phyloP scores from a whole-genome alignment of 2,797 vertebrate genomes.

The Bothrops alternatus region DNA sequence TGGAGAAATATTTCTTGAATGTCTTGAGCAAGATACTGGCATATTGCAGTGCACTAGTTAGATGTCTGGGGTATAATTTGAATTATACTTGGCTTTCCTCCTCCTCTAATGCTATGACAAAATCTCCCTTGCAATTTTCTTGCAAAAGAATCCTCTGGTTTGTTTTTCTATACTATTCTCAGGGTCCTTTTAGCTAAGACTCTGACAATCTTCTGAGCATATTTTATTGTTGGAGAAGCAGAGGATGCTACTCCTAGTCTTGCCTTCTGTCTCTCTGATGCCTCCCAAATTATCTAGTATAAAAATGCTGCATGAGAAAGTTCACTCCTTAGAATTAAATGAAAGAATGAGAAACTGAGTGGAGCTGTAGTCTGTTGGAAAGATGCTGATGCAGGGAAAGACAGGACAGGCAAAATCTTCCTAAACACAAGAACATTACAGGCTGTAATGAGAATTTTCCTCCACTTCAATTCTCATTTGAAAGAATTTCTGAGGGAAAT shows the following conservation, averaged over 20 bases:
- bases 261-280: background rate
- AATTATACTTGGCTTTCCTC: background rate
- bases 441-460: background rate
- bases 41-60: background rate
- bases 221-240: background rate
- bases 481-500: background rate
- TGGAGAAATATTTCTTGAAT: background rate
- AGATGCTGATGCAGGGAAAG: background rate
- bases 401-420: background rate
- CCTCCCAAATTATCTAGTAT: background rate
- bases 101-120: background rate
- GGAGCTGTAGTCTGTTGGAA: background rate
- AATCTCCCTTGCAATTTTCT: background rate
- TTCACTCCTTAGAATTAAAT: background rate
- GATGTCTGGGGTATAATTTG: background rate
- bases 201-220: background rate
- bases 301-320: background rate
- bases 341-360: background rate
- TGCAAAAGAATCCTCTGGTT: background rate
- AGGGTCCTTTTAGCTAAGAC: background rate
- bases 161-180: background rate
- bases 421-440: background rate
- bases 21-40: background rate
- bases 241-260: background rate
- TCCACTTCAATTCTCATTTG: background rate